phyloP scores from a whole-genome alignment of 37 sponge, comb jelly and placozoan genomes.

The Beroe ovata region DNA sequence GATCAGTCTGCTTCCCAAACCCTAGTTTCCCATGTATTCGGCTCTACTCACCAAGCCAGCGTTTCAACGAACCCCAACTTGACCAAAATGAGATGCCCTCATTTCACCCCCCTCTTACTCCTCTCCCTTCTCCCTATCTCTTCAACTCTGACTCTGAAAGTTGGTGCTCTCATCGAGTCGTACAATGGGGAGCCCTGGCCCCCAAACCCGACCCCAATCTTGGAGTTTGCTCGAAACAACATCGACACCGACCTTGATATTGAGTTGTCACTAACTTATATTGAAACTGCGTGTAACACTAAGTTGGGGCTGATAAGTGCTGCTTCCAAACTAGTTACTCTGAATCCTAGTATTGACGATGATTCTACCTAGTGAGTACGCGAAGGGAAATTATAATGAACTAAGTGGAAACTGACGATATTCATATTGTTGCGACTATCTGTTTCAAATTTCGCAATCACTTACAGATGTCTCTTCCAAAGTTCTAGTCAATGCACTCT shows the following conservation, averaged over 20 bases:
- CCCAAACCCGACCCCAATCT: not conserved
- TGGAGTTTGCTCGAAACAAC: conserved; percentile 12
- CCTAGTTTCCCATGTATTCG: no score
- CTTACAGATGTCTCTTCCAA: not conserved
- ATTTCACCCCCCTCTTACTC: not conserved
- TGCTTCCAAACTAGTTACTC: not conserved
- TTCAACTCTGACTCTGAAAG: not conserved
- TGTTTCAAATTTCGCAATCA: no score
- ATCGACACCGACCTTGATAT: not conserved
- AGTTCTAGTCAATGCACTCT: not conserved
- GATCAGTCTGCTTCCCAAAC: no score
- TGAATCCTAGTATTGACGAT: not conserved
- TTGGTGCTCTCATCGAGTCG: conserved; percentile 8
- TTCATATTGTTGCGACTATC: not conserved
- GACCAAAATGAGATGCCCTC: not conserved
- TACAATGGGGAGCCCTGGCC: conserved; percentile 5
- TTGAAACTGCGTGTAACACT: not conserved
- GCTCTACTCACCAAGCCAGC: no score
- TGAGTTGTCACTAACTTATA: not conserved
- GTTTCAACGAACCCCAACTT: not conserved
- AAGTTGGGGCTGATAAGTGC: conserved; percentile 5
- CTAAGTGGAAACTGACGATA: not conserved
- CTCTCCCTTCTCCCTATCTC: not conserved
- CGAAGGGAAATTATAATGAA: not conserved
- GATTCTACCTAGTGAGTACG: no score